These are phyloP conservation scores for Phyllopteryx taeniolatus DNA, from an alignment of 2,113 vertebrate genomes.

Conservation along the genomic window DNA sequence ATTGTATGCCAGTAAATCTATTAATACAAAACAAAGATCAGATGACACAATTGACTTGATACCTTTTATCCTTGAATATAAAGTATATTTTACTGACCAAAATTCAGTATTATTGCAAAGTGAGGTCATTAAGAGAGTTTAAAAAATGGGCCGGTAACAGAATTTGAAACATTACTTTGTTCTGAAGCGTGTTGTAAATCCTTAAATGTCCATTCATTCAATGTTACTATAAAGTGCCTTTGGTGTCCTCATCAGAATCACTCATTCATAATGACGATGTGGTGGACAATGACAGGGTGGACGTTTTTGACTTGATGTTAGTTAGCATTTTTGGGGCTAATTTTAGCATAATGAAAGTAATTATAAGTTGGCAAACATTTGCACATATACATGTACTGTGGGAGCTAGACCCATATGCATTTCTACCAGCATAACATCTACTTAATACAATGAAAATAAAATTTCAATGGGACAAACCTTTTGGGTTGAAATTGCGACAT, in stretches of 20 bases:
- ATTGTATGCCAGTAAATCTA: not conserved
- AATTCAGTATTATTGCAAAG: not conserved
- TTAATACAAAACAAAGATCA: not conserved
- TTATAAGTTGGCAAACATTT: no score
- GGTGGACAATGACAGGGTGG: no score
- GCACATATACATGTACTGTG: no score
- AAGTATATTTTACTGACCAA: not conserved
- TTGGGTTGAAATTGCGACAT: no score
- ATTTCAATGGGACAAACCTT: not conserved
- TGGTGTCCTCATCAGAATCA: no score
- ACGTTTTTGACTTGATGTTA: no score
- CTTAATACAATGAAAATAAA: not conserved
- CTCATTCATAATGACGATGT: no score
- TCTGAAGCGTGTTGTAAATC: not conserved
- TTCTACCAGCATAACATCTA: not conserved
- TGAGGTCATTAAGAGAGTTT: not conserved
- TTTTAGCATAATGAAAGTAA: not conserved
- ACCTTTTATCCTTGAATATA: not conserved
- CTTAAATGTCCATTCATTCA: not conserved
- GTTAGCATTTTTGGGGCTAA: not conserved
- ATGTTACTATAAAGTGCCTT: no score
- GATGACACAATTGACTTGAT: not conserved
- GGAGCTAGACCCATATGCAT: not conserved
- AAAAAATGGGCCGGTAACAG: not conserved
- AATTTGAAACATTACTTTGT: not conserved